Percentiles rank a stretch among this genome's conserved stretches.
These are phyloP conservation scores for Hyles euphorbiae DNA, from an alignment of 1,140 invertebrate genomes.

Conservation along the genomic window DNA sequence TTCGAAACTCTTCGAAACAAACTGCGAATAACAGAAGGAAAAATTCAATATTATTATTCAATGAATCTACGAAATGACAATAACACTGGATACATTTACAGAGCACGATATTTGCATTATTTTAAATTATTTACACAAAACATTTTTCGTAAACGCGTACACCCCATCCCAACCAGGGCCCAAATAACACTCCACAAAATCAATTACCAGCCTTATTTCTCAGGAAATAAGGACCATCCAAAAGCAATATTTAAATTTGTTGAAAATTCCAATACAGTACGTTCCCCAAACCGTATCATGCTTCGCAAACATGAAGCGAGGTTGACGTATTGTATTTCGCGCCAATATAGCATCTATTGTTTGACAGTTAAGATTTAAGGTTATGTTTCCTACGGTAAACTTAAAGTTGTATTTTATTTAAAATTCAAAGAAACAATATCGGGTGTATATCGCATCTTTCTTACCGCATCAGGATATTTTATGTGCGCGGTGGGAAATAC, in stretches of 20 bases:
- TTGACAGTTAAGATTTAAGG: conserved; percentile 23
- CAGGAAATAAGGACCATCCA: conserved; percentile 3
- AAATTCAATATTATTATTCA: conserved; percentile 19
- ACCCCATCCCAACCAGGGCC: conserved; percentile 4
- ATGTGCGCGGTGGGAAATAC: conserved; percentile 58
- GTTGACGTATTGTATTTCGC: conserved; percentile 15
- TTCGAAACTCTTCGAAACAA: not conserved
- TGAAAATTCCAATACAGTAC: conserved; percentile 22
- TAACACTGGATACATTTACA: conserved; percentile 23
- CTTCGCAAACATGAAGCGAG: conserved; percentile 11
- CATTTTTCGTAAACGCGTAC: conserved; percentile 18
- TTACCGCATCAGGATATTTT: conserved; percentile 54
- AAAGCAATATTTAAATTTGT: conserved; percentile 12
- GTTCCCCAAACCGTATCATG: conserved; percentile 23
- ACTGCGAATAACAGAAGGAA: conserved; percentile 4
- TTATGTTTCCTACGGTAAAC: conserved; percentile 25
- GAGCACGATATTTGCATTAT: conserved; percentile 26
- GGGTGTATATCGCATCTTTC: conserved; percentile 52
- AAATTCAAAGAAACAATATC: conserved; percentile 71
- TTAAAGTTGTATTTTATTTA: conserved; percentile 34
- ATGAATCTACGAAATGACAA: conserved; percentile 22
- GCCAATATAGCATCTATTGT: conserved; percentile 22
- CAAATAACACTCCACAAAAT: conserved; percentile 2
- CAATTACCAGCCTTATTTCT: conserved; percentile 9
- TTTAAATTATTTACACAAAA: conserved; percentile 29